Base-by-base conservation (phyloP, 1,140 invertebrate species). In the Trichonephila inaurata region DNA sequence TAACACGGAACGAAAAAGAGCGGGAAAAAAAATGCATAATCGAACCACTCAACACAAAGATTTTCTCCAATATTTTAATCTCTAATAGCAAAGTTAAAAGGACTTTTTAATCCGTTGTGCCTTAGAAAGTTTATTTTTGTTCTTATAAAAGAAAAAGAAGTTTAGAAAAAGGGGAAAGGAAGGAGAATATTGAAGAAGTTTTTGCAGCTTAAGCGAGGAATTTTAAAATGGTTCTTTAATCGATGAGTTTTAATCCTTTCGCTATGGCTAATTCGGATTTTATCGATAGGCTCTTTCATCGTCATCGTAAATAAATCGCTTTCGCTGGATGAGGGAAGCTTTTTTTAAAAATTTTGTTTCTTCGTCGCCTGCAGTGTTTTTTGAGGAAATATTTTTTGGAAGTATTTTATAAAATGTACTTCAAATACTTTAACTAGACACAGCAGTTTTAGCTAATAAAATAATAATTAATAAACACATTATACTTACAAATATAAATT, bases 61-160 rank as follows among this genome's bases (percentile, higher is more conserved):
- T 87, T 92, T 93, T 93, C 92, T 33, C 86, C 92, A 88, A 93
- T 93, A 93, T 93, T 93, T 93, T 93, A 93, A 93, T 93, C 92
- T 88, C 86, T 92, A 92, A 87, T 87, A 86, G 91, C 64, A 33
- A 28, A 93, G 72, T 82, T 81, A 93, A 93, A 89, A 93, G 66
- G 66, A 86, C 86, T 62, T 81, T 72, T 62, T 88, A 93, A 88
- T 93, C 85, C 92, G 83, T 91, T 33, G 61, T 91, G 72, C 69
- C 51, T 91, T 81, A 81, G 62, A 82, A 61, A 72, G 82, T 51
- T 86, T 87, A 60, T 86, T 92, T 92, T 92, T 60, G n/a, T 87
- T 87, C 82, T 72, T 87, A 72, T 58, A 28, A 61, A 3, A 51
- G 33, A n/a, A 69, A 58, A 16, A 19, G 72, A 40, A 77, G 72